phyloP scores from a whole-genome alignment of 2,888 invertebrate species.

The Pollenia amentaria region DNA sequence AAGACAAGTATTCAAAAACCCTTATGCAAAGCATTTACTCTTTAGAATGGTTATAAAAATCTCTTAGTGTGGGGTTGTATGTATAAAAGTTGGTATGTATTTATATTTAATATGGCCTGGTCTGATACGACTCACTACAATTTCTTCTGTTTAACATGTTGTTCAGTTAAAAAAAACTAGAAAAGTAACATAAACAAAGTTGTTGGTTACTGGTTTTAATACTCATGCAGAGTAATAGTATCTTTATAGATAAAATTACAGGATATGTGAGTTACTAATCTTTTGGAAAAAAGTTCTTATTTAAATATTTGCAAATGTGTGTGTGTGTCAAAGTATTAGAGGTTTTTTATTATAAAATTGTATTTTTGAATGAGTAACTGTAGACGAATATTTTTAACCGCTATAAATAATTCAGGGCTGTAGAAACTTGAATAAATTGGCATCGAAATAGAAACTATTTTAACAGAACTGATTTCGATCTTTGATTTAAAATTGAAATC shows the following conservation, averaged over 20 bases:
- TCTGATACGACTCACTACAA: neutral
- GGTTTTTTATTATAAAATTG: too few species aligned
- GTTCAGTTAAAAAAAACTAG: constrained; percentile 3
- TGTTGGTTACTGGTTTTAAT: constrained; percentile 23
- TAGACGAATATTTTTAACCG: too few species aligned
- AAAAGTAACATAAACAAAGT: neutral
- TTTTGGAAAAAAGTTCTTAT: constrained; percentile 22
- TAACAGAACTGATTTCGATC: too few species aligned
- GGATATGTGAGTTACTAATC: constrained; percentile 21
- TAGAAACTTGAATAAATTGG: too few species aligned
- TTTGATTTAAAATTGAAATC: too few species aligned
- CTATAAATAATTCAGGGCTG: too few species aligned
- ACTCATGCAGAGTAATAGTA: constrained; percentile 1
- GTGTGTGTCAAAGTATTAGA: neutral
- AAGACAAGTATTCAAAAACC: constrained; percentile 5
- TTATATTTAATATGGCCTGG: neutral
- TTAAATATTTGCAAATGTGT: constrained; percentile 24
- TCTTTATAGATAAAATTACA: constrained; percentile 23
- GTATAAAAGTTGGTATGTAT: too few species aligned
- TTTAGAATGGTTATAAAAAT: neutral
- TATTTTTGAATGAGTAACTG: too few species aligned
- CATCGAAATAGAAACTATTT: too few species aligned
- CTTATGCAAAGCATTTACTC: neutral
- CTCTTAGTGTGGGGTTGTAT: too few species aligned
- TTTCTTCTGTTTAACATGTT: constrained; percentile 9